Base-by-base conservation (phyloP, 2,797 vertebrate genomes). In the Hydrocynus forskahlii region DNA sequence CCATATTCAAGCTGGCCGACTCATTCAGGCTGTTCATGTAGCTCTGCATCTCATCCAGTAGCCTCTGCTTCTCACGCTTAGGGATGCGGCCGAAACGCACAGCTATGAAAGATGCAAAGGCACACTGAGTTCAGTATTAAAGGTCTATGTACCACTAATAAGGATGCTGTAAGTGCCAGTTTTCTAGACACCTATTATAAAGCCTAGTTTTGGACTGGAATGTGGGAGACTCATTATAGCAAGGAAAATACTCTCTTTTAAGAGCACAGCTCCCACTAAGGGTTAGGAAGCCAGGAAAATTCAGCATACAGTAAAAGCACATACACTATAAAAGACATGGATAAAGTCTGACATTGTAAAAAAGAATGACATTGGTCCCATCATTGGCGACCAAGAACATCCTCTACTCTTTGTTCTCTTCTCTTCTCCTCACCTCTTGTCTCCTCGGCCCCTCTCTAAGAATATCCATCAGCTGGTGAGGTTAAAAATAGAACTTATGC, bases 381-480 rank as follows among this genome's bases (percentile, higher is more conserved):
- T 57, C 17, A n/a, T 57, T 52, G 10, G 55, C 9, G 48, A 76
- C 23, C 57, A 76, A 76, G 70, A 35, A 38, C 0, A 16, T 38
- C 29, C 10, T 54, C 29, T 55, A 16, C 38, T 67, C 12, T 38
- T 43, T 29, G n/a, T 38, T 64, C 59, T 64, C 25, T 3, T 88
- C 83, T 85, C 87, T 86, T 76, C 77, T 78, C 40, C 13, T 84
- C 81, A 83, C 76, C 76, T 86, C 73, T 81, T 25, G 19, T 8
- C 1, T 75, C 35, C 79, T 69, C 50, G 29, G 80, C 86, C 81
- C 67, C 62, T 13, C 29, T 79, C 83, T 79, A 89, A 89, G 87
- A 91, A 90, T 88, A 92, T 87, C 91, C 89, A 93, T 94, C 93
- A 95, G 92, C 92, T 93, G 92, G 88, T 90, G 84, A 89, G 74